These are phyloP conservation scores for Lycocerus yunnanus DNA, from an alignment of 2,888 invertebrate genomes.

Conservation along the genomic window DNA sequence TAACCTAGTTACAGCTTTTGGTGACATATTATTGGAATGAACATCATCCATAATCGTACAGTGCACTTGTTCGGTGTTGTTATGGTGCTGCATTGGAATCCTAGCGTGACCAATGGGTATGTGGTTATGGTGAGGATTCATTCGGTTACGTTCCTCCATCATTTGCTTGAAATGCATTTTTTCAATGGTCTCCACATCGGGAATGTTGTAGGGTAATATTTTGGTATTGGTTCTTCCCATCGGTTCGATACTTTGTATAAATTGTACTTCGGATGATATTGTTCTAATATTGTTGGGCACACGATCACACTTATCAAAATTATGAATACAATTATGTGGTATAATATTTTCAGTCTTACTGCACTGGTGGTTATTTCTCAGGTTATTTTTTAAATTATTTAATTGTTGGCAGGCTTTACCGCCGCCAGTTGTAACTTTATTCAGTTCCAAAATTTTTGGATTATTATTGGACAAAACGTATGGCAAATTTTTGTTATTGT, in stretches of 20 bases:
- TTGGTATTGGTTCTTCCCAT: conserved; percentile 32
- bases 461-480: neutral
- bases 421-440: neutral
- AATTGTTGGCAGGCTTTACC: neutral
- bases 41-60: conserved; percentile 1
- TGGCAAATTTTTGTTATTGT: neutral
- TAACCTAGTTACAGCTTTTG: neutral
- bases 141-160: neutral
- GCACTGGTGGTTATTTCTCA: neutral
- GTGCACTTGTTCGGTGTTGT: conserved; percentile 1
- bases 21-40: neutral
- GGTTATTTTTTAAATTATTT: neutral
- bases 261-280: conserved; percentile 1
- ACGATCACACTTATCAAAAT: neutral
- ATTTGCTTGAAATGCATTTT: conserved; percentile 57
- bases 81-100: neutral
- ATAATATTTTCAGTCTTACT: neutral
- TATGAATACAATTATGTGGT: neutral
- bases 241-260: conserved; percentile 8
- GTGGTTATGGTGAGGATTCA: neutral
- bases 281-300: neutral
- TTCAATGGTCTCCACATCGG: conserved; percentile 59
- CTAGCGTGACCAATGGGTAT: conserved; percentile 31
- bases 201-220: conserved; percentile 50
- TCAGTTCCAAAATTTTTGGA: neutral